Base-by-base conservation (phyloP, 2,888 invertebrate species). In the Ormyrus rosae region DNA sequence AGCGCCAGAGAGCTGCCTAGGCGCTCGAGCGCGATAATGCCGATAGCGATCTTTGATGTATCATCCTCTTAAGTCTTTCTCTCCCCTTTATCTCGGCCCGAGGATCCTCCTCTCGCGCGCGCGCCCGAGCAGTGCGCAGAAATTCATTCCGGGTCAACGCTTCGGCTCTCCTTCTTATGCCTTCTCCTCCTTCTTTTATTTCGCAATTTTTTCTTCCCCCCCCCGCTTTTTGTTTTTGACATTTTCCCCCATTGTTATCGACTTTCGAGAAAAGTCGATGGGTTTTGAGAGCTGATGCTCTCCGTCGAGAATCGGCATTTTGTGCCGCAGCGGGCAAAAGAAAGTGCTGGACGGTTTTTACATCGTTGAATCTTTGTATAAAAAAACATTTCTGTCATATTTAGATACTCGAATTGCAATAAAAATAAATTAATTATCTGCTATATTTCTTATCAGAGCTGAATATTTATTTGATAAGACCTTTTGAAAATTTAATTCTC, bases 31-130 rank as follows among this genome's bases (percentile, higher is more conserved):
- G 71, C 78, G 86, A 86, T 86, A 85, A 86, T 82, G 81, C 81
- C 83, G 84, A 84, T 86, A 85, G 82, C 83, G 82, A 85, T 86
- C 85, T 85, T 84, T 83, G 82, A 83, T 80, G 84, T 84, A 84
- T 86, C 83, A 83, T 82, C 84, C 74, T 81, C 82, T 79, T 69
- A 74, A 76, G 77, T 75, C 80, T 78, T 81, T 83, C 80, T 77
- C 77, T 56, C 60, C 70, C 71, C 74, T 48, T 72, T 71, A 81
- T 81, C 81, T 75, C 70, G 48, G 53, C 63, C 7, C 72, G 51
- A 63, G 71, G 71, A 75, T 75, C 75, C 78, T 46, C 65, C 53
- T 67, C 60, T 53, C 79, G 61, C 34, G 34, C 34, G 61, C 34
- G 34, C 34, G 34, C 34, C 34, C 34, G 34, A 34, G 34, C 34